These are phyloP conservation scores for Antheraea yamamai DNA, from an alignment of 2,888 invertebrate genomes.

Conservation along the genomic window DNA sequence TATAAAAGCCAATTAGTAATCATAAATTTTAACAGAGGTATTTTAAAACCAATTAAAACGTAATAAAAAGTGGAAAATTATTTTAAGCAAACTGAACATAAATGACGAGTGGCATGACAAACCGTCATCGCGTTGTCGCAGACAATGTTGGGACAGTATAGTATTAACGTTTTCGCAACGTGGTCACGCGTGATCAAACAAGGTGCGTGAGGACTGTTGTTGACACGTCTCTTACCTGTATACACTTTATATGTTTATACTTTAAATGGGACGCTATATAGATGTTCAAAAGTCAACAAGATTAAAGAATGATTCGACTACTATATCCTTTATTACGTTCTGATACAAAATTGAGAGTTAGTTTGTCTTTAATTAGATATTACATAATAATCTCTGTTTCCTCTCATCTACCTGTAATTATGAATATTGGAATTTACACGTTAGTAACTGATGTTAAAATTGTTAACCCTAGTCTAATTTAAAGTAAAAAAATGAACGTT, in stretches of 20 bases:
- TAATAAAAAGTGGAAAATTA: background rate
- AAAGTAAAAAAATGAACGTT: background rate
- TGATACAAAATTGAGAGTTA: too few species aligned
- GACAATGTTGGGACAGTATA: background rate
- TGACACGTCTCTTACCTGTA: background rate
- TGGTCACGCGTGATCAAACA: conserved; percentile 15
- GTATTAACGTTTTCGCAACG: conserved; percentile 13
- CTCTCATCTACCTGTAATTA: background rate
- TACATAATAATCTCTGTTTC: too few species aligned
- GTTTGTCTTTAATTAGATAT: too few species aligned
- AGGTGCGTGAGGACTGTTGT: conserved; percentile 13
- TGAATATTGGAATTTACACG: background rate
- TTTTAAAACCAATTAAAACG: background rate
- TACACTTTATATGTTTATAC: background rate
- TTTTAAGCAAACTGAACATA: background rate
- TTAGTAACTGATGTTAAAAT: background rate
- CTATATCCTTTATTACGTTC: background rate
- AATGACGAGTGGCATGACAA: background rate
- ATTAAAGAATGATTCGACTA: background rate
- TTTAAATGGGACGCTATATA: background rate
- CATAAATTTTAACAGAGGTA: too few species aligned
- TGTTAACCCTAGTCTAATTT: background rate
- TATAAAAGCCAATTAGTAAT: too few species aligned
- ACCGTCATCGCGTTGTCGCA: background rate
- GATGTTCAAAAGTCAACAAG: background rate